Conservation (phyloP, 2,888 invertebrate genomes). For the Empis stercorea region DNA sequence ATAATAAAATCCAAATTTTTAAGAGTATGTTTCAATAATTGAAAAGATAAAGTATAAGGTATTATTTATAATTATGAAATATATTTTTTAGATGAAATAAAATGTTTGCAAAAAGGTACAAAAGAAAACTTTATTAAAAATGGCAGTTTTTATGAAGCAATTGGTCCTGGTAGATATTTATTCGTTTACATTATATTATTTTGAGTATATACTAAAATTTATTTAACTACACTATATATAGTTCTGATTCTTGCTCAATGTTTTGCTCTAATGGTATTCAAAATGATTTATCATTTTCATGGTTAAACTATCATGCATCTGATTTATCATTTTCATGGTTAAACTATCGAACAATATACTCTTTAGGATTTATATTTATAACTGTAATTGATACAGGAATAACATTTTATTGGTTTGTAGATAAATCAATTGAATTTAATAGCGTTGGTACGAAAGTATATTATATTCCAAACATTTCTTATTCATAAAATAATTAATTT, state of each 20-base stretch:
- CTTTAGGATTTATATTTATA: constrained; percentile 18
- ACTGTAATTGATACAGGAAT: constrained; percentile 18
- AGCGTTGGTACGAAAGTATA: constrained; percentile 22
- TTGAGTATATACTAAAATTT: too few relatives aligned
- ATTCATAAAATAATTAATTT: not conserved
- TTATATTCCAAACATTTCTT: not conserved
- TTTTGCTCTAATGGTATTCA: constrained; percentile 41
- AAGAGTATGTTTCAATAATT: too few relatives aligned
- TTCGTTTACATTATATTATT: too few relatives aligned
- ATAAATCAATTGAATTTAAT: constrained; percentile 23
- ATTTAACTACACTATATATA: constrained; percentile 3
- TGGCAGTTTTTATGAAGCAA: constrained; percentile 32
- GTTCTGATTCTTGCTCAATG: constrained; percentile 37
- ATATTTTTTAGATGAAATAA: constrained; percentile 7
- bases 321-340: constrained; percentile 33
- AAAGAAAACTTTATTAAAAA: constrained; percentile 24
- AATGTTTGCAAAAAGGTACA: constrained; percentile 16
- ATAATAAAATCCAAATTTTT: too few relatives aligned
- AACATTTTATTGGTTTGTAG: constrained; percentile 21
- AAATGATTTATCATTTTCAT: too few relatives aligned
- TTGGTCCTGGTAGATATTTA: constrained; percentile 23
- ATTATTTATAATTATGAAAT: too few relatives aligned
- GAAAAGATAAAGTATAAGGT: too few relatives aligned
- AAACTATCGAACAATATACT: constrained; percentile 23
- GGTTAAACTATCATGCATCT: constrained; percentile 36